phyloP scores from a whole-genome alignment of 2,888 invertebrate species.

The Sylvicola fuscatus region DNA sequence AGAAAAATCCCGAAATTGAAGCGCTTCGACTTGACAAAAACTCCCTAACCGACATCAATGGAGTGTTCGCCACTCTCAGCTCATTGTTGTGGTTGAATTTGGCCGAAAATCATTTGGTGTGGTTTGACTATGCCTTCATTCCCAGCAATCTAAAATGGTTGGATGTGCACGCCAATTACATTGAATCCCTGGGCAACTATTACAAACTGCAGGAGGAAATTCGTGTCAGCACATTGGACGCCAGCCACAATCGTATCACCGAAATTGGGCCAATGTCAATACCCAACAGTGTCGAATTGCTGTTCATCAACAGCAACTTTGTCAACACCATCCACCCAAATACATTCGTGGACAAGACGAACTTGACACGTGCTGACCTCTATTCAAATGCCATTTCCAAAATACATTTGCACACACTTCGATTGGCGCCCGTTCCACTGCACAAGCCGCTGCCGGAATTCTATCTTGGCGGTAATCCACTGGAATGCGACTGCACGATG shows the following conservation, averaged over 20 bases:
- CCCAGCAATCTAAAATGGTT: slow-evolving; percentile 78
- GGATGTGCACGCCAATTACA: slow-evolving; percentile 77
- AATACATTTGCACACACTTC: slow-evolving; percentile 60
- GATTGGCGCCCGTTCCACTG: slow-evolving; percentile 47
- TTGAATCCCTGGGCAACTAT: slow-evolving; percentile 72
- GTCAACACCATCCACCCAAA: slow-evolving; percentile 62
- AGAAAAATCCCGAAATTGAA: slow-evolving; percentile 58
- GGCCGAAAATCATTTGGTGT: slow-evolving; percentile 76
- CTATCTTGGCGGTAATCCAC: slow-evolving; percentile 81
- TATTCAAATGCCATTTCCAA: slow-evolving; percentile 72
- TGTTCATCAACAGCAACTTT: slow-evolving; percentile 79
- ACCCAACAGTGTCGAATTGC: slow-evolving; percentile 68
- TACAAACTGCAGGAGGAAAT: slow-evolving; percentile 68
- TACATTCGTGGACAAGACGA: slow-evolving; percentile 69
- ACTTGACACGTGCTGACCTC: slow-evolving; percentile 71
- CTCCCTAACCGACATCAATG: slow-evolving; percentile 72
- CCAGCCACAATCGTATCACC: slow-evolving; percentile 70
- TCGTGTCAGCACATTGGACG: slow-evolving; percentile 65
- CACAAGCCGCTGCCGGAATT: slow-evolving; percentile 67
- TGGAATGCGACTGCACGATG: slow-evolving; percentile 88
- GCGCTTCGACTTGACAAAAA: slow-evolving; percentile 78
- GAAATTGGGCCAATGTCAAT: slow-evolving; percentile 69
- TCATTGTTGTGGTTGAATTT: slow-evolving; percentile 72
- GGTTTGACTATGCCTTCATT: slow-evolving; percentile 86
- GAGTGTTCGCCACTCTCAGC: slow-evolving; percentile 65